Evolutionary conservation across 2,797 vertebrate species (phyloP), one percentile per base, ranked within the genome.

Genomic region (Periparus ater): DNA sequence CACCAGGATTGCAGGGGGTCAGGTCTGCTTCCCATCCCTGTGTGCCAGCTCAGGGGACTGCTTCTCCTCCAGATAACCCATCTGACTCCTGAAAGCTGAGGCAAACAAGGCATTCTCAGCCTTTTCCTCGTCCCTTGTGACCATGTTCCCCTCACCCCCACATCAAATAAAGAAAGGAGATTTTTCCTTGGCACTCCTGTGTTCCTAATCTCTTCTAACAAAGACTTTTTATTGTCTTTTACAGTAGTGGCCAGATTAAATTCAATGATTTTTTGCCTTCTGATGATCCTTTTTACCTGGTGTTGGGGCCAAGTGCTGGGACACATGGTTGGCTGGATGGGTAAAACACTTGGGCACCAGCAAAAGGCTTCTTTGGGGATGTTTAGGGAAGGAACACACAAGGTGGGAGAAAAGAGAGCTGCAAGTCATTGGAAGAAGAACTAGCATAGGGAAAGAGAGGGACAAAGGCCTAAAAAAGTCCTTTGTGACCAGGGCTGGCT

Each of bases 161-260:
- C 5, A 22, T 32, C 1, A 1, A 42, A 13, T 65, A 18, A 32
- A 18, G 9, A 47, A 19, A 2, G 20, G 14, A 1, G 3, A 66
- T 34, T 27, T 38, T 47, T 47, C 32, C 25, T 34, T 34, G 17
- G 13, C 2, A 3, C 25, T 21, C n/a, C 4, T 6, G 4, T 48
- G 23, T 47, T 36, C 6, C 10, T 6, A 20, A 48, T 48, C n/a
- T 34, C 27, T 36, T 27, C 6, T 13, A 65, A 45, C 30, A 25
- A 48, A 27, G 3, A 20, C 7, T 0, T 7, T 38, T 48, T 48
- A 21, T 67, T 27, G 7, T 16, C 13, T 21, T 50, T 36, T 2
- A 22, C 20, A 6, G 6, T 8, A 36, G 34, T 21, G 18, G 10
- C 13, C 18, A 11, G 10, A 67, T 48, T 13, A 20, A 27, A 48